phyloP scores from a whole-genome alignment of 2,888 invertebrate species.

The Sinopyrophorus schimmeli region DNA sequence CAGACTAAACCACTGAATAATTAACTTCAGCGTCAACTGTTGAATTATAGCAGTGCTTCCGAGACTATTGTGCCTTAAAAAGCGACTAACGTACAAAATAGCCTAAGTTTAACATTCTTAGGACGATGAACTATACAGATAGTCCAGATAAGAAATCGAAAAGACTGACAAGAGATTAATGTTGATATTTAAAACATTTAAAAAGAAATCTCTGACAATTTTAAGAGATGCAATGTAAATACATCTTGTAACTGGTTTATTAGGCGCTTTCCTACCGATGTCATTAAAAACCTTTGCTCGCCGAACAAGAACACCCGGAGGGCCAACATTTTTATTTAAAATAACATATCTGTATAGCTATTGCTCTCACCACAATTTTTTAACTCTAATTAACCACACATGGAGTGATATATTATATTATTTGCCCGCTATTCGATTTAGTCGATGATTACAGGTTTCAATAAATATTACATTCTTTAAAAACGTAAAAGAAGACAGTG shows the following conservation, averaged over 20 bases:
- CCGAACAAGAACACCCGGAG: slow-evolving; percentile 17
- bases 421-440: neutral
- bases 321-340: slow-evolving; percentile 18
- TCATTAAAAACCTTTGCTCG: slow-evolving; percentile 9
- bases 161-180: slow-evolving; percentile 21
- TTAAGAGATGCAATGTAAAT: slow-evolving; percentile 19
- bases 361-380: slow-evolving; percentile 20
- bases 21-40: slow-evolving; percentile 26
- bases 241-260: slow-evolving; percentile 23
- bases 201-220: slow-evolving; percentile 20
- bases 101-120: slow-evolving; percentile 15
- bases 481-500: no score
- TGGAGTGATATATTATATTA: slow-evolving; percentile 16
- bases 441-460: slow-evolving; percentile 6
- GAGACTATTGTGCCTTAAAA: slow-evolving; percentile 26
- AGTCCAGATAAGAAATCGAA: slow-evolving; percentile 21
- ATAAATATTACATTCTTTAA: slow-evolving; percentile 3
- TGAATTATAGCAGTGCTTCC: slow-evolving; percentile 24
- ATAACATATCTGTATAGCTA: slow-evolving; percentile 5
- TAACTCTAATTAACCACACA: slow-evolving; percentile 19
- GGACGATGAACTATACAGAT: slow-evolving; percentile 22
- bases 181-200: slow-evolving; percentile 23
- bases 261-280: slow-evolving; percentile 15
- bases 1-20: slow-evolving; percentile 23
- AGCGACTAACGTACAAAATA: slow-evolving; percentile 17